A percentile compares a stretch with the other conserved stretches of the same genome.
Evolutionary conservation across 2,113 vertebrate genomes (phyloP).

Genomic region (Corvus moneduloides): DNA sequence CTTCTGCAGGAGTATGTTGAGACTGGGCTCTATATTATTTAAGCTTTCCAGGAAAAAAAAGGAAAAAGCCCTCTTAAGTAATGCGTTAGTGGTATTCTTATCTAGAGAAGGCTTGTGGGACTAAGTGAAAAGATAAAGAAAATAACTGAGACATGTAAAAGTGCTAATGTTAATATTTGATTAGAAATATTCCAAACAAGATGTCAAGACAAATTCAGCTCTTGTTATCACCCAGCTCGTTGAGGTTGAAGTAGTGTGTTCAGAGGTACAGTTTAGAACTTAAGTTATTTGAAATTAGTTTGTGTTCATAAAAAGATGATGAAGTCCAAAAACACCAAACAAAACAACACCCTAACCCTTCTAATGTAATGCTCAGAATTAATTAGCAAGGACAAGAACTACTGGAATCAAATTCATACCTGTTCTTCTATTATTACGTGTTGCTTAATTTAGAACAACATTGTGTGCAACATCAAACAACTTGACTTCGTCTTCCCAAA

Average conservation of each 20-base stretch:
- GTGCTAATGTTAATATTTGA: conserved; percentile 63
- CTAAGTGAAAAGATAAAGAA: conserved; percentile 47
- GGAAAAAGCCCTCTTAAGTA: neutral
- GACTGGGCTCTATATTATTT: conserved; percentile 26
- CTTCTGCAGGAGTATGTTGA: neutral
- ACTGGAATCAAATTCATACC: conserved; percentile 12
- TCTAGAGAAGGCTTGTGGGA: conserved; percentile 21
- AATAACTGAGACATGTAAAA: conserved; percentile 27
- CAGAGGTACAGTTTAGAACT: neutral
- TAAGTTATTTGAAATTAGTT: neutral
- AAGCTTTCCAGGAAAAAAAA: neutral
- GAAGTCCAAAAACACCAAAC: neutral
- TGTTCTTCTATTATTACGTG: neutral
- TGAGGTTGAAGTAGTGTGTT: neutral
- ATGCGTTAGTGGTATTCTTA: conserved; percentile 37
- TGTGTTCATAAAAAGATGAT: neutral
- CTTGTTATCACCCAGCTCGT: neutral
- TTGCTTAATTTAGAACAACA: conserved; percentile 27
- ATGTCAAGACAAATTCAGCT: conserved; percentile 55
- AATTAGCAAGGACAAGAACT: conserved; percentile 6
- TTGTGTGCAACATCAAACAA: neutral
- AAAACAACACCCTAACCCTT: neutral
- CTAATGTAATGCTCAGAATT: neutral
- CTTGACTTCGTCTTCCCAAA: neutral
- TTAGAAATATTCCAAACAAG: conserved; percentile 62